Percentiles rank a stretch among this genome's conserved stretches.
Evolutionary conservation across 2,888 invertebrate species (phyloP).

Genomic region (Eurytoma adleriae): DNA sequence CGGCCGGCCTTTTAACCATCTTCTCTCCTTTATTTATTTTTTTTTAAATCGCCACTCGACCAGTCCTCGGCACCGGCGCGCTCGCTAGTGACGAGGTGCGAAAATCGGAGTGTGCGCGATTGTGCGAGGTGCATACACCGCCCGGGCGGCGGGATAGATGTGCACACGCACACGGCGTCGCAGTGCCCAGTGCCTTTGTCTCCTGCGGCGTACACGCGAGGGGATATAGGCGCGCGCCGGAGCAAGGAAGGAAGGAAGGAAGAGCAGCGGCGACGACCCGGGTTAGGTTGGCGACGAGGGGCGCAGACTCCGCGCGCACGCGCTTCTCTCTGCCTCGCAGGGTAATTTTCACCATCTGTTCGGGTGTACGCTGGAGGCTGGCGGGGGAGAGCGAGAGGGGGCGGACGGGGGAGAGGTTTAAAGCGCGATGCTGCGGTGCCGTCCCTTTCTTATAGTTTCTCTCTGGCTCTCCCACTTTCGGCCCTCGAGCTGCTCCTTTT

Average conservation of each 20-base stretch:
- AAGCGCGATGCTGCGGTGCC: slow-evolving; percentile 9
- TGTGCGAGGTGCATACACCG: background rate
- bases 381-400: background rate
- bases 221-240: background rate
- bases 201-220: background rate
- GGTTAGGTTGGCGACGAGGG: slow-evolving; percentile 12
- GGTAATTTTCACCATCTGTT: slow-evolving; percentile 15
- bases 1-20: slow-evolving; percentile 5
- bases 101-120: background rate
- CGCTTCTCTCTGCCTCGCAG: slow-evolving; percentile 4
- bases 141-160: too few species aligned
- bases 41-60: background rate
- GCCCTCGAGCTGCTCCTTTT: slow-evolving; percentile 19
- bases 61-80: background rate
- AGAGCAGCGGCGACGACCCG: background rate
- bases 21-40: background rate
- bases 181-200: too few species aligned
- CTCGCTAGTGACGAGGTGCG: background rate
- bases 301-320: slow-evolving; percentile 24
- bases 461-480: slow-evolving; percentile 16
- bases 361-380: background rate
- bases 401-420: background rate
- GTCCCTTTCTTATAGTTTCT: background rate
- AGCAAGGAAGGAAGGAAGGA: slow-evolving; percentile 9
- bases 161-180: too few species aligned